Evolutionary conservation across 2,888 invertebrate species (phyloP).

Genomic region (Macrophya alboannulata): DNA sequence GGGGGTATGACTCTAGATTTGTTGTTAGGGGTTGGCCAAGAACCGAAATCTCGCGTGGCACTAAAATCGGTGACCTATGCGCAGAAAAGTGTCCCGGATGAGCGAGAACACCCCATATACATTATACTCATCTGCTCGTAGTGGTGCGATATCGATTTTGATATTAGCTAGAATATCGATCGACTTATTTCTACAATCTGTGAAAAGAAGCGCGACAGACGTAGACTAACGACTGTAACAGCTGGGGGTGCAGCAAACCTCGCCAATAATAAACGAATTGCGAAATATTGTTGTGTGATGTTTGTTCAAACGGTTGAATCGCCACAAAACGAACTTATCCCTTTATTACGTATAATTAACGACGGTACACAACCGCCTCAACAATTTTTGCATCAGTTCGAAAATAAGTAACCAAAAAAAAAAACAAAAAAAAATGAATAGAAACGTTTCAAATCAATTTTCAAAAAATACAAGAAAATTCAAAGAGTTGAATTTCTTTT

Average conservation of each 20-base stretch:
- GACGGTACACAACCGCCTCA: too few relatives aligned
- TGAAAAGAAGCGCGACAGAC: constrained; percentile 27
- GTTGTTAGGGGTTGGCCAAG: too few relatives aligned
- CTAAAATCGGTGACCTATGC: too few relatives aligned
- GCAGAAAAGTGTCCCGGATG: too few relatives aligned
- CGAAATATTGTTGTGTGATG: neutral
- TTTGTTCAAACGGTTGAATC: constrained; percentile 12
- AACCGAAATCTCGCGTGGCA: too few relatives aligned
- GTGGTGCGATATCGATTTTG: constrained; percentile 34
- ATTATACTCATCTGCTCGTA: neutral
- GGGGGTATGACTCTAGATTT: too few relatives aligned
- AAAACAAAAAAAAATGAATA: neutral
- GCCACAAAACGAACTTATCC: neutral
- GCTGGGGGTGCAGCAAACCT: neutral
- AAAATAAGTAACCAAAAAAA: too few relatives aligned
- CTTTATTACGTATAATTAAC: neutral
- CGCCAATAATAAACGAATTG: neutral
- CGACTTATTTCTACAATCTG: constrained; percentile 31
- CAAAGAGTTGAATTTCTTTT: neutral
- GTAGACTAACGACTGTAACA: neutral
- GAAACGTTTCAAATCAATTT: neutral
- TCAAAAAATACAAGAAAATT: neutral
- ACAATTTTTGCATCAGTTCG: too few relatives aligned
- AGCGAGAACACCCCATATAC: too few relatives aligned
- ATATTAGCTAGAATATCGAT: constrained; percentile 43